Percentiles rank a stretch among this genome's conserved stretches.
Conservation (phyloP, 2,113 vertebrate species). For the Chamaea fasciata region DNA sequence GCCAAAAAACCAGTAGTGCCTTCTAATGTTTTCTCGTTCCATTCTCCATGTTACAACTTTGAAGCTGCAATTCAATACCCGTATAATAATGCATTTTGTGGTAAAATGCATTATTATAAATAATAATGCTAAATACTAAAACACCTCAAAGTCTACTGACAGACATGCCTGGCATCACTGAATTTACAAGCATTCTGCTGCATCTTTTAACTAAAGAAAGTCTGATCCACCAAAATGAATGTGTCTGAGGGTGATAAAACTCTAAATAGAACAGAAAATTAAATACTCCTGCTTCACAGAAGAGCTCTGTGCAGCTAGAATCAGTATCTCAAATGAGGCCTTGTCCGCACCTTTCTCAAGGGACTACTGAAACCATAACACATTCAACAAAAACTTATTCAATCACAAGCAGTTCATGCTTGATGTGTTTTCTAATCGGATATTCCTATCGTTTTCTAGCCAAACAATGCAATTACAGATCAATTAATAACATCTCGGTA, state of each 20-base stretch:
- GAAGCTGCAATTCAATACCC: neutral
- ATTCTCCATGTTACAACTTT: neutral
- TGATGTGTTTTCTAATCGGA: neutral
- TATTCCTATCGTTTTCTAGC: neutral
- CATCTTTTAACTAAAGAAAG: neutral
- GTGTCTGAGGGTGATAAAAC: neutral
- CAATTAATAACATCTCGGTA: neutral
- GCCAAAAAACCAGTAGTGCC: neutral
- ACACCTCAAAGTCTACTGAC: neutral
- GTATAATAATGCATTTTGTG: neutral
- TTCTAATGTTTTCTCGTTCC: neutral
- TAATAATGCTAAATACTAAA: neutral
- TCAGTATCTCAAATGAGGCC: neutral
- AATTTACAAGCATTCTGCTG: neutral
- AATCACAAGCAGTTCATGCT: neutral
- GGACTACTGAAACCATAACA: neutral
- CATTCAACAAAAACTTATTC: neutral
- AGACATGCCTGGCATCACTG: neutral
- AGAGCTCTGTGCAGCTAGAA: neutral
- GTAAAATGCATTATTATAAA: neutral
- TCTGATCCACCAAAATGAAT: neutral
- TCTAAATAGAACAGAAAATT: neutral
- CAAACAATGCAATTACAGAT: neutral
- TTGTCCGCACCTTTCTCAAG: neutral
- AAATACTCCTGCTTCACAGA: neutral